Percentiles rank a stretch among this genome's conserved stretches.
Evolutionary conservation across 2,888 invertebrate genomes (phyloP).

Genomic region (Drosophila cognata): DNA sequence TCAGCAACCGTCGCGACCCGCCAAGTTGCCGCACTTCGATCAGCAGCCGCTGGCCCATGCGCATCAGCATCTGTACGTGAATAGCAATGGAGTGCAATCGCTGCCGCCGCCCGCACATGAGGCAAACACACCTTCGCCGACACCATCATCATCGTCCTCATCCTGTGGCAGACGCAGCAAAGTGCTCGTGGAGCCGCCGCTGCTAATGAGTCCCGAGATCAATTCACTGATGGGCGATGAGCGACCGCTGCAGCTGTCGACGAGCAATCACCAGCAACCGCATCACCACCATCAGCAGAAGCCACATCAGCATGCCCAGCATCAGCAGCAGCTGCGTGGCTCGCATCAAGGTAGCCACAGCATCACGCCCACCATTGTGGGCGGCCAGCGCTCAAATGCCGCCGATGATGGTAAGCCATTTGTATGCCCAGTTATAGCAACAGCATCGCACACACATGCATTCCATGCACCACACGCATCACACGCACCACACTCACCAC

Average conservation of each 20-base stretch:
- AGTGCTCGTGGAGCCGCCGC: conserved; percentile 83
- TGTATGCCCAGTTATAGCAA: conserved; percentile 55
- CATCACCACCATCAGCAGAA: conserved; percentile 51
- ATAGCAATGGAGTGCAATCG: conserved; percentile 65
- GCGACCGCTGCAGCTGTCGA: conserved; percentile 82
- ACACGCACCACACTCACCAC: conserved; percentile 1
- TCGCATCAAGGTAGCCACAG: conserved; percentile 47
- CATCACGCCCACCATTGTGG: conserved; percentile 63
- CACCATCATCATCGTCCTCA: conserved; percentile 70
- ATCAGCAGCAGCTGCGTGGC: conserved; percentile 37
- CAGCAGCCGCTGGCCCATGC: conserved; percentile 50
- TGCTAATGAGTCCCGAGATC: conserved; percentile 88
- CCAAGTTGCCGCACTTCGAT: conserved; percentile 84
- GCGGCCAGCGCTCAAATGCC: conserved; percentile 56
- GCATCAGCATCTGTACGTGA: conserved; percentile 73
- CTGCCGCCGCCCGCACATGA: conserved; percentile 70
- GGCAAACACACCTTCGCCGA: conserved; percentile 66
- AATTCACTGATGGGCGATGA: conserved; percentile 88
- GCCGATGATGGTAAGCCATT: conserved; percentile 73
- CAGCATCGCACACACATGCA: conserved; percentile 24
- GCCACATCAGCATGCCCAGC: conserved; percentile 44
- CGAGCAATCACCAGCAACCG: conserved; percentile 51
- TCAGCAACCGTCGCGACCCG: conserved; percentile 85
- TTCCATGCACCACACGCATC: conserved; percentile 29
- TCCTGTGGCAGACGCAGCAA: conserved; percentile 71